phyloP scores from a whole-genome alignment of 2,113 vertebrate species.

The Tragelaphus buxtoni region DNA sequence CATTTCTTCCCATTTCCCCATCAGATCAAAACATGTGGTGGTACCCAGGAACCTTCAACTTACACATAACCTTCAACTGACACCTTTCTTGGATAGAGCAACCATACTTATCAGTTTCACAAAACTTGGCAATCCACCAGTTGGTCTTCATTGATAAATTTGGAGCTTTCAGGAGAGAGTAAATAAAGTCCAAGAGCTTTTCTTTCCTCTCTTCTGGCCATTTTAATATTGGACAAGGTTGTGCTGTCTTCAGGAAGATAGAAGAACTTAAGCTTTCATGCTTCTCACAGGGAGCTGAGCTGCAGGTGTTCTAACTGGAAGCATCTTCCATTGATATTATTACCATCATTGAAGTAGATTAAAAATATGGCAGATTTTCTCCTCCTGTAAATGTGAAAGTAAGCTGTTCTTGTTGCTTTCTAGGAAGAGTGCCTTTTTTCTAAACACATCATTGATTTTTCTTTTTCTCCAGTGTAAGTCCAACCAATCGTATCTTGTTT shows the following conservation, averaged over 20 bases:
- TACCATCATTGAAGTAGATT: neutral
- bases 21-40: neutral
- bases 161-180: neutral
- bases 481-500: neutral
- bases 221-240: neutral
- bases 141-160: neutral
- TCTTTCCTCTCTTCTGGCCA: neutral
- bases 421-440: slow-evolving; percentile 1
- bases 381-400: neutral
- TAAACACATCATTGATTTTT: slow-evolving; percentile 15
- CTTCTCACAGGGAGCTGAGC: neutral
- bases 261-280: neutral
- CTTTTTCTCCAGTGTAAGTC: neutral
- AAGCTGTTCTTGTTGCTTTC: neutral
- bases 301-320: neutral
- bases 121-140: neutral
- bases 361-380: neutral
- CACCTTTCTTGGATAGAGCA: neutral
- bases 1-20: neutral
- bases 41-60: neutral
- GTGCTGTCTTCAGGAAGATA: neutral
- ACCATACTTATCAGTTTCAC: neutral
- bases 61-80: neutral
- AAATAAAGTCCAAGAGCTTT: neutral
- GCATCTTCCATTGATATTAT: neutral